Evolutionary conservation across 2,113 vertebrate genomes (phyloP), one percentile per base, ranked within the genome.

Genomic region (Thinocorus orbignyianus): DNA sequence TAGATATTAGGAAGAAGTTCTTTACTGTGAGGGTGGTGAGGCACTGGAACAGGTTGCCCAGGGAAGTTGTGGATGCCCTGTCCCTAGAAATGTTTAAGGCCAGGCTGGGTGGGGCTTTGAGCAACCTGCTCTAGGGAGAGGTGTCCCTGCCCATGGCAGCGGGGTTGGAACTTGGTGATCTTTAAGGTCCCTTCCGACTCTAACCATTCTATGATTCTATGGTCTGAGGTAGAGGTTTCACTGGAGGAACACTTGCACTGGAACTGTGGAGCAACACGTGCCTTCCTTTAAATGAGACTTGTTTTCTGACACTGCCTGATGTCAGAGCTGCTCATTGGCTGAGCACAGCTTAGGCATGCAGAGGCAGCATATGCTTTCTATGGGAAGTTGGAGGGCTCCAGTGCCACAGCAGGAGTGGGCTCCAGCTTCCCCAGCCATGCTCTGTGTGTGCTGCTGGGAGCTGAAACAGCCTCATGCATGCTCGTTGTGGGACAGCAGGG

Each of bases 381-480:
- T 1, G 2, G n/a, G 52, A 64, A 66, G 35, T 72, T 62, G 62
- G 20, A 33, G 73, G n/a, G 33, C 33, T 93, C 30, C 24, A 19
- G 39, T 49, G 39, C n/a, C 20, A 5, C 6, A 30, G 28, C 22
- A 17, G 15, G 25, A 15, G 44, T 35, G 24, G 73, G 24, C n/a
- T 68, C 19, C 9, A 5, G 30, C 60, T 78, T 83, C 54, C 57
- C 37, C 9, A 10, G 70, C 33, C 2, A 0, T 70, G 52, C 69
- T 19, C 1, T 11, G 61, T 3, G 8, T 31, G 6, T 24, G 35
- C 64, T 71, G 25, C 65, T 89, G 52, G 54, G 26, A 88, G 19
- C 42, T 37, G 25, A 26, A 55, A n/a, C 39, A 76, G 70, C 70
- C 28, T 62, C 69, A 24, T 0, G 0, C 1, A 2, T 46, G 33